Percentiles rank a stretch among this genome's conserved stretches.
These are phyloP conservation scores for Antennarius maculatus DNA, from an alignment of 2,797 vertebrate genomes.

Conservation along the genomic window DNA sequence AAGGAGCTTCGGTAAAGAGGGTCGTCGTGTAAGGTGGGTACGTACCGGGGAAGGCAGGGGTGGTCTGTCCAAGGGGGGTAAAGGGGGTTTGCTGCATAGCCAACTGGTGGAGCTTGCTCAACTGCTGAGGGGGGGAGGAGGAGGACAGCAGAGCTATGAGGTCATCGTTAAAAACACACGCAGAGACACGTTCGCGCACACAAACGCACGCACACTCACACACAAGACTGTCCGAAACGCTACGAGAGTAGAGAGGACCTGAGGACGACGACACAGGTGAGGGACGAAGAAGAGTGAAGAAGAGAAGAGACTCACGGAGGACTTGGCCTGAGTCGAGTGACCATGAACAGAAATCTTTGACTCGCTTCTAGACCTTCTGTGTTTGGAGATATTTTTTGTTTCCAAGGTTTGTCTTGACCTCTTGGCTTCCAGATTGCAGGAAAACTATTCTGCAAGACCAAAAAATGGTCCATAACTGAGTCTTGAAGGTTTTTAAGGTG, in stretches of 20 bases:
- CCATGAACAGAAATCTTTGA: not conserved
- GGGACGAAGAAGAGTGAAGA: conserved; percentile 52
- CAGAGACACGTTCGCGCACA: conserved; percentile 47
- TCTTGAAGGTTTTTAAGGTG: too few relatives aligned
- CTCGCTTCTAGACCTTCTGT: not conserved
- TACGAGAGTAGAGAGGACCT: conserved; percentile 80
- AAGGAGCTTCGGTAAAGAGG: conserved; percentile 85
- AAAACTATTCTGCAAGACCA: too few relatives aligned
- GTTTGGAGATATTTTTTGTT: too few relatives aligned
- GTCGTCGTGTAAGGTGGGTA: conserved; percentile 91
- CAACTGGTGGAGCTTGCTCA: conserved; percentile 99
- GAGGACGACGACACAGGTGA: conserved; percentile 85
- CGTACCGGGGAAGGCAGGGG: conserved; percentile 99
- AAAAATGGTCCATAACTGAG: too few relatives aligned
- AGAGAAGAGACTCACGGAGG: conserved; percentile 71
- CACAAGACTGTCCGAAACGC: conserved; percentile 70
- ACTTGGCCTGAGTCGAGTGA: conserved; percentile 76
- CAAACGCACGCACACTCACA: conserved; percentile 32
- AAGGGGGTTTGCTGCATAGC: conserved; percentile 99
- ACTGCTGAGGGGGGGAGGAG: conserved; percentile 95
- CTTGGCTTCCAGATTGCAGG: too few relatives aligned
- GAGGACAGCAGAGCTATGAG: conserved; percentile 99
- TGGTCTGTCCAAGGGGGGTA: conserved; percentile 99
- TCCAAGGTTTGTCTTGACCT: not conserved
- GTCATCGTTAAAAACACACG: conserved; percentile 89